These are phyloP conservation scores for Chionodraco myersi DNA, from an alignment of 2,113 vertebrate species.

Conservation along the genomic window DNA sequence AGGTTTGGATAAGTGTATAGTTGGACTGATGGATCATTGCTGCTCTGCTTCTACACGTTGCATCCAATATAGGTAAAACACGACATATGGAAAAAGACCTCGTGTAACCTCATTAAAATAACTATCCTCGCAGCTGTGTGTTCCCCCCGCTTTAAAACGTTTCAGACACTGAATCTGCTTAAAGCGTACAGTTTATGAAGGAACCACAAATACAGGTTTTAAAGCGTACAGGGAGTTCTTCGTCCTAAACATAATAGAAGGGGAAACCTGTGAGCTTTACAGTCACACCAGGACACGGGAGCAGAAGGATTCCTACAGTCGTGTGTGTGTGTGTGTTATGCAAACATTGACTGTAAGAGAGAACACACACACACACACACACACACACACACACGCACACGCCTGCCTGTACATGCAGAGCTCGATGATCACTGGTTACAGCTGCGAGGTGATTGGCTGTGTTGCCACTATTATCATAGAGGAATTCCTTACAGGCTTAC, in stretches of 20 bases:
- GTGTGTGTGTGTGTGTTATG: constrained; percentile 35
- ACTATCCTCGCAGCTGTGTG: no score
- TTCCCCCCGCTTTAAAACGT: no score
- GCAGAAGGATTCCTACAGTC: constrained; percentile 10
- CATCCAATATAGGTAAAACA: no score
- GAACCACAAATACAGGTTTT: no score
- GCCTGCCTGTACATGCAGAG: constrained; percentile 13
- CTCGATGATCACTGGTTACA: constrained; percentile 1
- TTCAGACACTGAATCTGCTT: no score
- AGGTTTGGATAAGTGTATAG: constrained; percentile 3
- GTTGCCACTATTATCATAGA: constrained; percentile 57
- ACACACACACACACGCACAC: constrained; percentile 27
- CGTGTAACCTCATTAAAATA: no score
- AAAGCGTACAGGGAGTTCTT: constrained; percentile 21
- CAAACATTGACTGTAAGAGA: constrained; percentile 40
- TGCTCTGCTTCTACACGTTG: no score
- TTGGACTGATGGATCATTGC: no score
- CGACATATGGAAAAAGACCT: no score
- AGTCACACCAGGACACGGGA: no score
- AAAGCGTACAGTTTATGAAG: constrained; percentile 36
- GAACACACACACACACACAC: constrained; percentile 7
- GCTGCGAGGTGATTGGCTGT: constrained; percentile 28
- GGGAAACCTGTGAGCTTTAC: no score
- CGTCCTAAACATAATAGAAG: no score
- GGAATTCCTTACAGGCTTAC: constrained; percentile 53